Evolutionary conservation across 2,888 invertebrate genomes (phyloP).

Genomic region (Serrognathus titanus): DNA sequence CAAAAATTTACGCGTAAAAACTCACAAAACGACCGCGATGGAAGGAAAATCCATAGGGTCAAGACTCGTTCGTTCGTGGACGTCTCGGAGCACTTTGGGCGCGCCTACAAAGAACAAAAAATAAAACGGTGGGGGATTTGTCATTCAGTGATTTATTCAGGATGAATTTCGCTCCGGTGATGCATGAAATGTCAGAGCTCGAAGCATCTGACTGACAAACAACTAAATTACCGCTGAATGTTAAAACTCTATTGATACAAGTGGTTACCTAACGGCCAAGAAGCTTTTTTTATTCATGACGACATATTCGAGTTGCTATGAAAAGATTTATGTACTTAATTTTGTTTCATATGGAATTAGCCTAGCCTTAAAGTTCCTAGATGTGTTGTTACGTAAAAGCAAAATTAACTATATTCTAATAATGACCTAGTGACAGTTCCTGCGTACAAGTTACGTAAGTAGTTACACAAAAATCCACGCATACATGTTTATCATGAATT

Average conservation of each 20-base stretch:
- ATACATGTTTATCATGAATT: too few relatives aligned
- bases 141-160: slow-evolving; percentile 11
- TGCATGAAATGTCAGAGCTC: slow-evolving; percentile 14
- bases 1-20: neutral
- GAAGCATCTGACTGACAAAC: slow-evolving; percentile 12
- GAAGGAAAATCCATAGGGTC: slow-evolving; percentile 13
- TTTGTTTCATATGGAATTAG: too few relatives aligned
- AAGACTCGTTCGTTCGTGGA: slow-evolving; percentile 23
- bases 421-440: neutral
- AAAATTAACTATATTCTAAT: too few relatives aligned
- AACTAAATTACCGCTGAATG: neutral
- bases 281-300: too few relatives aligned
- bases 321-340: too few relatives aligned
- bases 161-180: slow-evolving; percentile 9
- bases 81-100: slow-evolving; percentile 12
- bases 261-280: too few relatives aligned
- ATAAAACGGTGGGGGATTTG: slow-evolving; percentile 13
- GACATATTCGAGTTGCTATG: too few relatives aligned
- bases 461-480: too few relatives aligned
- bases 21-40: neutral
- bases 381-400: too few relatives aligned
- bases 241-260: too few relatives aligned
- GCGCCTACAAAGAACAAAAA: slow-evolving; percentile 5
- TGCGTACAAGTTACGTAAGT: too few relatives aligned
- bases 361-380: too few relatives aligned